A percentile compares a stretch with the other conserved stretches of the same genome.
phyloP scores from a whole-genome alignment of 2,113 vertebrate genomes.

The Sphaerodactylus townsendi region DNA sequence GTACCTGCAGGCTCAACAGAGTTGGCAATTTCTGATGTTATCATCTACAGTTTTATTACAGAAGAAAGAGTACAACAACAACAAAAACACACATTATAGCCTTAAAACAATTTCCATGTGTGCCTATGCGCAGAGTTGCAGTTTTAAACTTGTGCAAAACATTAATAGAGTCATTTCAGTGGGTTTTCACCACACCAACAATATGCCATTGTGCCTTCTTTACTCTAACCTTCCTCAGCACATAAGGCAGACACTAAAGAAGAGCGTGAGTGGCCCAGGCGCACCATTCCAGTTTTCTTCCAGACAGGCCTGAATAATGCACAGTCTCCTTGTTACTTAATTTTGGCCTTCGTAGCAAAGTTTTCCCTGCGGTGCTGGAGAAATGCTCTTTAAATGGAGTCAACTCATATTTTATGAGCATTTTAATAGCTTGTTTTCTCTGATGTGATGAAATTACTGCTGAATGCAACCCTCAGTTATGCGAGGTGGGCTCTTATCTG shows the following conservation, averaged over 20 bases:
- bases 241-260: neutral
- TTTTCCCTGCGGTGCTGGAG: conserved; percentile 4
- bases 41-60: too few relatives aligned
- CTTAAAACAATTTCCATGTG: neutral
- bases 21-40: too few relatives aligned
- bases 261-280: neutral
- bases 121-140: neutral
- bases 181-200: too few relatives aligned
- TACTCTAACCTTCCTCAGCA: neutral
- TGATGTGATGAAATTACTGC: neutral
- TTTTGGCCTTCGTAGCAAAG: neutral
- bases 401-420: neutral
- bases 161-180: too few relatives aligned
- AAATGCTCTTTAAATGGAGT: conserved; percentile 4
- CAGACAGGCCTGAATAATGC: neutral
- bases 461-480: neutral
- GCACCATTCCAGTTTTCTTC: neutral
- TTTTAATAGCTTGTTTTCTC: conserved; percentile 17
- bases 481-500: neutral
- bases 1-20: too few relatives aligned
- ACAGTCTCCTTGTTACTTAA: neutral
- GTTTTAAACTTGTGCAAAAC: neutral
- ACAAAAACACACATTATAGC: neutral
- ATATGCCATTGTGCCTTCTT: neutral
- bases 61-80: too few relatives aligned